Conservation (phyloP, 2,113 vertebrate species). For the Macaca mulatta region DNA sequence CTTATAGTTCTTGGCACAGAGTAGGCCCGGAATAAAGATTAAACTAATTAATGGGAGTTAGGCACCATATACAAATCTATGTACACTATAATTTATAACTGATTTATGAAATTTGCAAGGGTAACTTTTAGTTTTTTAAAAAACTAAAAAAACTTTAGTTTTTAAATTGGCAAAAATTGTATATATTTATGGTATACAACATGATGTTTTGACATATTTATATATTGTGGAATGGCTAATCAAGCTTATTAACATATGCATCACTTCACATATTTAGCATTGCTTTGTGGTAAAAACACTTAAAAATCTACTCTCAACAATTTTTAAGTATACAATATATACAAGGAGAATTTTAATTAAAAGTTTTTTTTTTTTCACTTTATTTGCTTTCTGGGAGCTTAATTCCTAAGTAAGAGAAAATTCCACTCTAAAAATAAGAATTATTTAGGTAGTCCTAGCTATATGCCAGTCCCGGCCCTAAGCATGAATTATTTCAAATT, state of each 20-base stretch:
- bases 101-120: background rate
- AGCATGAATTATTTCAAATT: background rate
- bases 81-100: background rate
- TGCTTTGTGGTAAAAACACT: background rate
- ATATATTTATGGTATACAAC: background rate
- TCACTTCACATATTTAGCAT: background rate
- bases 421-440: background rate
- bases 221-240: background rate
- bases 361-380: background rate
- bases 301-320: background rate
- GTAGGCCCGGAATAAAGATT: background rate
- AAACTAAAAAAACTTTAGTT: too few species aligned
- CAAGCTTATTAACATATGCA: background rate
- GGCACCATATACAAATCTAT: background rate
- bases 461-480: background rate
- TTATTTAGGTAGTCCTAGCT: background rate
- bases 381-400: background rate
- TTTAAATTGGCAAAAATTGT: background rate
- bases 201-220: background rate
- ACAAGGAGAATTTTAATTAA: constrained; percentile 12
- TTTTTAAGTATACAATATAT: background rate
- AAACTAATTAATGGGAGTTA: background rate
- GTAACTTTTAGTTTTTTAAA: background rate
- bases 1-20: background rate
- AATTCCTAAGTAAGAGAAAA: background rate